phyloP scores from a whole-genome alignment of 2,113 vertebrate species.

The Vidua chalybeata region DNA sequence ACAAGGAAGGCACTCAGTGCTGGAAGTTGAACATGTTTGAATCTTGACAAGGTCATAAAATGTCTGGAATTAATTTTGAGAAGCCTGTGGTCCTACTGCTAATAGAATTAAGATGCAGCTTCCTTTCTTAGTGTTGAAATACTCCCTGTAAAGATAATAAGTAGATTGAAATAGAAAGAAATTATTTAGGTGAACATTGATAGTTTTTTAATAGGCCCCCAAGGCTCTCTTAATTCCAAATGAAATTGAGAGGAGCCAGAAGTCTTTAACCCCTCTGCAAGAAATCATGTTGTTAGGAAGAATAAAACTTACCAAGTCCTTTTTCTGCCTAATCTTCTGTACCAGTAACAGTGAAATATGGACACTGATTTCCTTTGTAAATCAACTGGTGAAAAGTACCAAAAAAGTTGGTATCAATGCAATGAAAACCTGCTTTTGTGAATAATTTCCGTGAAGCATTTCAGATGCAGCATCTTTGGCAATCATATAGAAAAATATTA shows the following conservation, averaged over 20 bases:
- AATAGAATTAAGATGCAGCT: background rate
- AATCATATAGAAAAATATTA: background rate
- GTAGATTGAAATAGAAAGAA: background rate
- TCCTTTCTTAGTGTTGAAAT: background rate
- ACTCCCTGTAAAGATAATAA: background rate
- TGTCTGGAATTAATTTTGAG: background rate
- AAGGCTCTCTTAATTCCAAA: background rate
- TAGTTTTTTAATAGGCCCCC: background rate
- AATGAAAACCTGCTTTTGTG: background rate
- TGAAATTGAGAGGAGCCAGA: background rate
- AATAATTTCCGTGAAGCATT: background rate
- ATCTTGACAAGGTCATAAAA: background rate
- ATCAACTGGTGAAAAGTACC: background rate
- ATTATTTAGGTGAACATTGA: background rate
- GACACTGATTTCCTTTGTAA: background rate
- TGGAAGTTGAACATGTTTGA: background rate
- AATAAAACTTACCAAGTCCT: background rate
- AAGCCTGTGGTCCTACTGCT: background rate
- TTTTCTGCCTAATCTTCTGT: background rate
- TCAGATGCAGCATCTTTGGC: background rate
- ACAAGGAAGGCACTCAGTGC: background rate
- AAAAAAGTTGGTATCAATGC: background rate
- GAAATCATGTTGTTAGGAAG: background rate
- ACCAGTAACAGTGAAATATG: background rate
- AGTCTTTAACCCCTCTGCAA: background rate